A percentile compares a stretch with the other conserved stretches of the same genome.
Evolutionary conservation across 2,888 invertebrate species (phyloP).

Genomic region (Chorisops tibialis): DNA sequence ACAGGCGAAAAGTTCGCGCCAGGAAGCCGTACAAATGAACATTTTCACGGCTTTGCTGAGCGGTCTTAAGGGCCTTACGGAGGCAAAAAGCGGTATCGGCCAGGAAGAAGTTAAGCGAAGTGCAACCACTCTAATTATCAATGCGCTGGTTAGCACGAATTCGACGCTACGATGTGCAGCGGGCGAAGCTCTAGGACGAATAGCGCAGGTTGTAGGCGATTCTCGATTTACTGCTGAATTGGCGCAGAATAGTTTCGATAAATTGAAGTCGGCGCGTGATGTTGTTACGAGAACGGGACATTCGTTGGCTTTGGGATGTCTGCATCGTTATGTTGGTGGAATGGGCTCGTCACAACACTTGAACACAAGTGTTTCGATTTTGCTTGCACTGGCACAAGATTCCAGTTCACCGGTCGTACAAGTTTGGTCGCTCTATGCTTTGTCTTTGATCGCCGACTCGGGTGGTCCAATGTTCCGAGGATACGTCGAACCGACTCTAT

Average conservation of each 20-base stretch:
- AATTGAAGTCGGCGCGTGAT: conserved; percentile 80
- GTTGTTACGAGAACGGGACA: conserved; percentile 83
- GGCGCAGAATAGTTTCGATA: conserved; percentile 86
- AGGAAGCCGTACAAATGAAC: conserved; percentile 95
- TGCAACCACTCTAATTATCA: conserved; percentile 75
- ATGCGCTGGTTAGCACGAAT: conserved; percentile 71
- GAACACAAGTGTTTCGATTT: conserved; percentile 89
- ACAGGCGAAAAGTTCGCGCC: conserved; percentile 86
- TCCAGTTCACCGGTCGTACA: conserved; percentile 91
- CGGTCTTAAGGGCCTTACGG: conserved; percentile 83
- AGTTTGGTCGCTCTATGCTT: conserved; percentile 95
- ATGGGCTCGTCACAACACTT: conserved; percentile 94
- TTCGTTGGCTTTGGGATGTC: conserved; percentile 89
- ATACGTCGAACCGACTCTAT: conserved; percentile 92
- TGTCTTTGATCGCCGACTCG: conserved; percentile 93
- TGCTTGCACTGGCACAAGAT: conserved; percentile 92
- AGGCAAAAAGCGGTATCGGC: conserved; percentile 79
- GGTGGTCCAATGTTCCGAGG: conserved; percentile 98
- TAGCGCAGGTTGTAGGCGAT: conserved; percentile 86
- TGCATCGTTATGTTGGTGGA: conserved; percentile 93
- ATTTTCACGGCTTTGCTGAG: conserved; percentile 90
- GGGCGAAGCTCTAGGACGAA: conserved; percentile 89
- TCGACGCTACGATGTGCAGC: conserved; percentile 87
- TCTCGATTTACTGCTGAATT: conserved; percentile 81
- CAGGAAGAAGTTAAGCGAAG: conserved; percentile 88